These are phyloP conservation scores for Apamea sordens DNA, from an alignment of 2,888 invertebrate genomes.

Conservation along the genomic window DNA sequence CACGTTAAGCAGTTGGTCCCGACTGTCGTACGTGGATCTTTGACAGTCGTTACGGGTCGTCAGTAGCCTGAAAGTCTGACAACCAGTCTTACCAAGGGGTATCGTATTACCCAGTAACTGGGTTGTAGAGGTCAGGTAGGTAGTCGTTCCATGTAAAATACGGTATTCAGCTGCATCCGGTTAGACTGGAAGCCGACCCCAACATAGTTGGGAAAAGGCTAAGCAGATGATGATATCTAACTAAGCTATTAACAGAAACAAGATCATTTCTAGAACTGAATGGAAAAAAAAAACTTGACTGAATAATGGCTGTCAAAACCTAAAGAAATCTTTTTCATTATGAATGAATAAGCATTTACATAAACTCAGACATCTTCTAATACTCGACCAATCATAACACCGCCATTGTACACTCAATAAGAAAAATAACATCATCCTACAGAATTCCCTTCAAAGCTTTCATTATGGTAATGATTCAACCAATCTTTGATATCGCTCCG, in stretches of 20 bases:
- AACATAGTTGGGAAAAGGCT: too few relatives aligned
- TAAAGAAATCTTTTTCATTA: neutral
- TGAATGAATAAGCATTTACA: neutral
- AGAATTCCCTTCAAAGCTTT: conserved; percentile 62
- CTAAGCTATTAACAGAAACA: neutral
- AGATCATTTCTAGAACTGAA: neutral
- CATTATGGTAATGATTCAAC: conserved; percentile 73
- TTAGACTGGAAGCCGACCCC: too few relatives aligned
- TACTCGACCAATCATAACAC: conserved; percentile 18
- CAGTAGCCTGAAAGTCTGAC: too few relatives aligned
- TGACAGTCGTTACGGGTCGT: too few relatives aligned
- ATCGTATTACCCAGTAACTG: too few relatives aligned
- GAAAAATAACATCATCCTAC: conserved; percentile 29
- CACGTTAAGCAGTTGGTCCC: too few relatives aligned
- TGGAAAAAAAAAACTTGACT: neutral
- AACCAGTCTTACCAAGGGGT: too few relatives aligned
- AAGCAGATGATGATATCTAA: too few relatives aligned
- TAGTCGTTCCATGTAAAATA: too few relatives aligned
- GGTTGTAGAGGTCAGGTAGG: too few relatives aligned
- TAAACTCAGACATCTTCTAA: neutral
- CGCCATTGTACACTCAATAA: conserved; percentile 27
- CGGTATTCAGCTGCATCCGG: too few relatives aligned
- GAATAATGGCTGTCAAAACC: neutral
- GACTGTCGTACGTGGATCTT: too few relatives aligned
- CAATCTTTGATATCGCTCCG: conserved; percentile 70